Evolutionary conservation across 2,797 vertebrate species (phyloP).

Genomic region (Acrocephalus scirpaceus): DNA sequence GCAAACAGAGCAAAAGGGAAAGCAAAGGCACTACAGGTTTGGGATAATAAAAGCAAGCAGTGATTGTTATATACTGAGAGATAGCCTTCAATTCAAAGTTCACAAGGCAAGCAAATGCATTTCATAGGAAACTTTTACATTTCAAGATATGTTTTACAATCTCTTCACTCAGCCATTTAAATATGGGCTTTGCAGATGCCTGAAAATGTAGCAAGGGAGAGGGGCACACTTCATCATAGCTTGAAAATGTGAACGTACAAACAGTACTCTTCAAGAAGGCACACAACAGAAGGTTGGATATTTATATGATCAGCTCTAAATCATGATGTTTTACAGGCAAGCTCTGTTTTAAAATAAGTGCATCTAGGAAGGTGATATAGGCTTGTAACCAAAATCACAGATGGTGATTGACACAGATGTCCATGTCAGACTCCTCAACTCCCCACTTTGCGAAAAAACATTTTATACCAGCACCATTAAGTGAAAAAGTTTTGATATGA

Average conservation of each 20-base stretch:
- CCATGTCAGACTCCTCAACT: background rate
- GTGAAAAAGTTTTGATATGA: background rate
- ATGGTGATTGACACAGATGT: background rate
- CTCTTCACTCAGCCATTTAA: slow-evolving; percentile 34
- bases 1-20: background rate
- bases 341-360: slow-evolving; percentile 45
- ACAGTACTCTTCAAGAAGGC: slow-evolving; percentile 38
- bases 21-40: background rate
- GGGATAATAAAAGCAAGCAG: slow-evolving; percentile 19
- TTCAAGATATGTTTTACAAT: slow-evolving; percentile 40
- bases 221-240: slow-evolving; percentile 7
- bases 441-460: background rate
- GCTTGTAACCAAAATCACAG: slow-evolving; percentile 4
- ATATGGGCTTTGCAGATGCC: slow-evolving; percentile 32
- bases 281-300: slow-evolving; percentile 62
- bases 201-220: slow-evolving; percentile 10
- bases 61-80: background rate
- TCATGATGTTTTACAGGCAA: slow-evolving; percentile 32
- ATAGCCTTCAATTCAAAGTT: slow-evolving; percentile 19
- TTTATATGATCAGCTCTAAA: slow-evolving; percentile 58
- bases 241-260: slow-evolving; percentile 41
- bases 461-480: background rate
- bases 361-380: background rate
- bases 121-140: slow-evolving; percentile 31
- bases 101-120: slow-evolving; percentile 24